Conservation (phyloP, 1,140 invertebrate genomes). For the Caenorhabditis remanei region DNA sequence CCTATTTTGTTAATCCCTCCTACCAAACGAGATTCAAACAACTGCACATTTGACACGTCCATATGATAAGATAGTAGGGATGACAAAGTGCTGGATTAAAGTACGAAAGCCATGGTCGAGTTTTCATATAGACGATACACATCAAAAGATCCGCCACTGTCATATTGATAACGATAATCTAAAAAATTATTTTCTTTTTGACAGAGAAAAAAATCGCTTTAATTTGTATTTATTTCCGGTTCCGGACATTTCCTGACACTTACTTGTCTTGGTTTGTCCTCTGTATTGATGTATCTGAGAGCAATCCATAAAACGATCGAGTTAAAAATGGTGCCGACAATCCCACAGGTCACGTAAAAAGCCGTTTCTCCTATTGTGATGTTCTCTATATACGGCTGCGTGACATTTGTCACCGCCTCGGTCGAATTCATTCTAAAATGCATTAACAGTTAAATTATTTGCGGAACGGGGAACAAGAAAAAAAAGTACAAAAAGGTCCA, state of each 20-base stretch:
- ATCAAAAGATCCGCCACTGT: slow-evolving; percentile 76
- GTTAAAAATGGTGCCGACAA: slow-evolving; percentile 71
- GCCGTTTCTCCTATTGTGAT: slow-evolving; percentile 68
- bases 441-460: neutral
- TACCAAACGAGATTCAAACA: slow-evolving; percentile 76
- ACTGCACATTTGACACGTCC: slow-evolving; percentile 75
- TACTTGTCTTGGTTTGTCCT: slow-evolving; percentile 76
- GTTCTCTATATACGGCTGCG: slow-evolving; percentile 56
- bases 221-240: slow-evolving; percentile 28
- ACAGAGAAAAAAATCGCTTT: neutral
- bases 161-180: slow-evolving; percentile 78
- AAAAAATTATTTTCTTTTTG: slow-evolving; percentile 55
- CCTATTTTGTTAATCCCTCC: neutral
- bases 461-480: neutral
- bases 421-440: slow-evolving; percentile 40
- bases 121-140: slow-evolving; percentile 75
- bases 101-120: slow-evolving; percentile 69
- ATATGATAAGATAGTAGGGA: slow-evolving; percentile 75
- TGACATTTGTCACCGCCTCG: slow-evolving; percentile 11
- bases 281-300: slow-evolving; percentile 70
- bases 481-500: neutral
- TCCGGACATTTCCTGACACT: neutral
- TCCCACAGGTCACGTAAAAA: slow-evolving; percentile 71
- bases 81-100: slow-evolving; percentile 70
- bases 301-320: slow-evolving; percentile 72